Evolutionary conservation across 1,140 invertebrate genomes (phyloP).

Genomic region (Hetaerina americana): DNA sequence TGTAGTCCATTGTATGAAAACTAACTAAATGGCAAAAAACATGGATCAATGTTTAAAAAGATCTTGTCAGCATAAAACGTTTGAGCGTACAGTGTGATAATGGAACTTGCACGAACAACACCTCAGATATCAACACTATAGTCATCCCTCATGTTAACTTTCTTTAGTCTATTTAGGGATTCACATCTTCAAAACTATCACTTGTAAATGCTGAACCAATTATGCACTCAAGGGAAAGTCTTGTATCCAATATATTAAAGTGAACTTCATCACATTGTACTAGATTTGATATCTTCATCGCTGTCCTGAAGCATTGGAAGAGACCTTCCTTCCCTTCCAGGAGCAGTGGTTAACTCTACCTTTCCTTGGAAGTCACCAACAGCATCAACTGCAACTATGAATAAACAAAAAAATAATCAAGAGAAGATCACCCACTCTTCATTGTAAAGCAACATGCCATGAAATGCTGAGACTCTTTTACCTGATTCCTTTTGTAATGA

Average conservation of each 20-base stretch:
- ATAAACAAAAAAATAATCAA: too few species aligned
- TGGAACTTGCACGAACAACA: too few species aligned
- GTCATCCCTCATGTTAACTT: too few species aligned
- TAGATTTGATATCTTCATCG: neutral
- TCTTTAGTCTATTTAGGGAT: too few species aligned
- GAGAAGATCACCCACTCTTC: too few species aligned
- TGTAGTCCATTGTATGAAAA: neutral
- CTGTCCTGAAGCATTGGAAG: neutral
- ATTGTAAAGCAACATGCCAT: too few species aligned
- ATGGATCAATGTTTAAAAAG: neutral
- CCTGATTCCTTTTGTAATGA: too few species aligned
- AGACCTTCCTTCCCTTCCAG: neutral
- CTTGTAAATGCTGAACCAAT: neutral
- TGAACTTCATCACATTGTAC: neutral
- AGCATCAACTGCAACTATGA: too few species aligned
- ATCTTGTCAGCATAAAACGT: neutral
- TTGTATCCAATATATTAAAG: neutral
- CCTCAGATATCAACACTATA: too few species aligned
- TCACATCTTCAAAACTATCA: neutral
- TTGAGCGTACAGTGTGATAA: too few species aligned
- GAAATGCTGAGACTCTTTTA: too few species aligned
- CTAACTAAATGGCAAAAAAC: neutral
- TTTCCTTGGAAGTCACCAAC: neutral
- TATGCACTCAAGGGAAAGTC: neutral
- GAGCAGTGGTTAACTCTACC: neutral